phyloP scores from a whole-genome alignment of 2,113 vertebrate genomes.

The Otis tarda region DNA sequence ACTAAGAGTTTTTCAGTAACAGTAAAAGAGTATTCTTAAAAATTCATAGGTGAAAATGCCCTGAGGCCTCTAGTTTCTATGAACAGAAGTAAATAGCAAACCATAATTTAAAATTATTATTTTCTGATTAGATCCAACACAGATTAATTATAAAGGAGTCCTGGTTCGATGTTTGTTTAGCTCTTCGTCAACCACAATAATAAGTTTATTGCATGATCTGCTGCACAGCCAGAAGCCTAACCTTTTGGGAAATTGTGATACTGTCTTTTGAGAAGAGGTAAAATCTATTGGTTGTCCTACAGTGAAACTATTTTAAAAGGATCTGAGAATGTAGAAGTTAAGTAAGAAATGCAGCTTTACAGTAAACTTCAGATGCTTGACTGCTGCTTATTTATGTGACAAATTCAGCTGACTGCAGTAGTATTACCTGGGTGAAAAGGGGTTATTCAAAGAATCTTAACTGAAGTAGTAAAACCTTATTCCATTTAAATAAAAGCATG shows the following conservation, averaged over 20 bases:
- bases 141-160: not conserved
- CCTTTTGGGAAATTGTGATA: not conserved
- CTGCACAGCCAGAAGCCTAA: not conserved
- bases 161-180: not conserved
- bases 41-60: not conserved
- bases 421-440: not conserved
- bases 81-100: not conserved
- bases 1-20: not conserved
- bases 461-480: not conserved
- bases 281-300: not conserved
- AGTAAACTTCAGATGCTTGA: not conserved
- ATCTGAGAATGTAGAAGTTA: not conserved
- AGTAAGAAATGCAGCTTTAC: not conserved
- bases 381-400: not conserved
- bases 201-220: not conserved
- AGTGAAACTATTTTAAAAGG: not conserved
- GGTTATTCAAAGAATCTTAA: not conserved
- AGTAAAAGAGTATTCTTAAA: not conserved
- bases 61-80: not conserved
- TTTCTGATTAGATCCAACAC: not conserved
- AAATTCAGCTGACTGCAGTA: not conserved
- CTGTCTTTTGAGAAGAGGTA: not conserved
- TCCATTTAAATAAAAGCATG: not conserved
- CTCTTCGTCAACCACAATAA: not conserved
- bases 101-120: not conserved